Conservation (phyloP, 2,888 invertebrate species). For the Lucinisca nassula region DNA sequence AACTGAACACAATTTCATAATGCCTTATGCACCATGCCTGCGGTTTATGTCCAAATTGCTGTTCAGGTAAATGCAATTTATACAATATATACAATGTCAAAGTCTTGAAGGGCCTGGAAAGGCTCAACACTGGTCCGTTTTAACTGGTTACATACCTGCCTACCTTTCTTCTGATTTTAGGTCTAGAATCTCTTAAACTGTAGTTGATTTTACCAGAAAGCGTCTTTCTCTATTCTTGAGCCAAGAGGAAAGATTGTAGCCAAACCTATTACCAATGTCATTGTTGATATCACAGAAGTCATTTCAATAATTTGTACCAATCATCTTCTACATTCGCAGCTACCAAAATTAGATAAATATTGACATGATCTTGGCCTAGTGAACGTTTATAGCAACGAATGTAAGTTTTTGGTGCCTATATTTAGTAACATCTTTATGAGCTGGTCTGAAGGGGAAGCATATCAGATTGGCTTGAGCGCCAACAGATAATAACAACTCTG, state of each 20-base stretch:
- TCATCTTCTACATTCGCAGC: neutral
- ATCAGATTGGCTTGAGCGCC: constrained; percentile 6
- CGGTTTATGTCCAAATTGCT: too few relatives aligned
- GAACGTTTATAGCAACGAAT: neutral
- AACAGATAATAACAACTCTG: neutral
- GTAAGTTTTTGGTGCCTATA: neutral
- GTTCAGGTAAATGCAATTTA: too few relatives aligned
- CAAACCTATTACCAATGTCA: neutral
- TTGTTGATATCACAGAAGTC: neutral
- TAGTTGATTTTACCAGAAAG: neutral
- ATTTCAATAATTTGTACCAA: neutral
- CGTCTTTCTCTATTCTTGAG: neutral
- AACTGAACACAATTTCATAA: too few relatives aligned
- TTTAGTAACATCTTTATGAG: neutral
- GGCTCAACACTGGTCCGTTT: too few relatives aligned
- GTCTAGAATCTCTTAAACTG: too few relatives aligned
- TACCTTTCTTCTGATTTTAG: too few relatives aligned
- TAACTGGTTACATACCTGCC: too few relatives aligned
- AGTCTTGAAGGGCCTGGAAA: too few relatives aligned
- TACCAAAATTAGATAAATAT: neutral
- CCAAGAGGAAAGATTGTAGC: neutral
- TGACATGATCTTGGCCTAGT: neutral
- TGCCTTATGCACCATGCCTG: too few relatives aligned
- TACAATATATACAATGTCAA: too few relatives aligned
- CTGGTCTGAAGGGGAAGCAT: neutral